Evolutionary conservation across 2,888 invertebrate species (phyloP), one percentile per base, ranked within the genome.

Genomic region (Coelinius sp.): DNA sequence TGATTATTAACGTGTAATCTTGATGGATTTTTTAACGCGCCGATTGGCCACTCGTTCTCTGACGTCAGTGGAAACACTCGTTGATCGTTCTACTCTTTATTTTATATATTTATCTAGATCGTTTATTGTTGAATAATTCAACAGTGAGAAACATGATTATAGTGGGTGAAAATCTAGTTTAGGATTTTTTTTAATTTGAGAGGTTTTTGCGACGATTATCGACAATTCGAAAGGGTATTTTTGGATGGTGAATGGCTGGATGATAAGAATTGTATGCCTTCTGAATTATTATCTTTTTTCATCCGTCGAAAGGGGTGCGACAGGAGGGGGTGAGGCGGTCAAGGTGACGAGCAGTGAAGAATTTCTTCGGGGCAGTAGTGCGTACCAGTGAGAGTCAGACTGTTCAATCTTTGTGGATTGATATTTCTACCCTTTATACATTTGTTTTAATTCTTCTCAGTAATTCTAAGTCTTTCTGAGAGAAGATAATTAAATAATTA

Each of bases 41-140:
- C 25, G 68, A 68, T 62, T 70, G 69, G 63, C 41, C 53, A 49
- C 68, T 31, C 59, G 31, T 12, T 17, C 52, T 24, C 64, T 76
- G 73, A 76, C 71, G 73, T 71, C 71, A 74, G 62, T 63, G 66
- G 68, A 66, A 35, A n/a, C 41, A 49, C 27, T 66, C 31, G 14
- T 20, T 53, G 14, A 41, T 35, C 52, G 35, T 25, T 35, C 22
- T 22, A 67, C 10, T 67, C 53, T 67, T 35, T 49, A 24, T 64
- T 52, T 49, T 27, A 20, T n/a, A 5, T 41, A 22, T 49, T 67
- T 67, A 65, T 46, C 49, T 35, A 12, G 27, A 49, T 65, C 25
- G 41, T 65, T 27, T 49, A 17, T 31, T 49, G 46, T 14, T 27
- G 12, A 27, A 65, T 65, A 49, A 46, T 67, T 38, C 17, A 38